A percentile compares a stretch with the other conserved stretches of the same genome.
Evolutionary conservation across 2,888 invertebrate genomes (phyloP).

Genomic region (Stictocephala bisonia): DNA sequence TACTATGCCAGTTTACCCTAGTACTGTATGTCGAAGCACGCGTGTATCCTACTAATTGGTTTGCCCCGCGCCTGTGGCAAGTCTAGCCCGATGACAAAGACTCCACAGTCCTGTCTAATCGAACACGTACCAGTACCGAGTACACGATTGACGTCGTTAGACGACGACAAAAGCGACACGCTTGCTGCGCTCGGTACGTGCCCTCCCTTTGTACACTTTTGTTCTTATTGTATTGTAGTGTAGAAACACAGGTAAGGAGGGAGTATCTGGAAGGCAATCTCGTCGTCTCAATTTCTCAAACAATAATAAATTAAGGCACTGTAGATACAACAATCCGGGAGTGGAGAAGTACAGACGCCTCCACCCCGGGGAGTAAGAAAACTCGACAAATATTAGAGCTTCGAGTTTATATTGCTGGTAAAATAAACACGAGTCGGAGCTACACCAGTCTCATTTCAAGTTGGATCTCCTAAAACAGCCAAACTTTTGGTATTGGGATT

Average conservation of each 20-base stretch:
- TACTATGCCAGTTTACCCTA: no score
- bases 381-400: constrained; percentile 50
- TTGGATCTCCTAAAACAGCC: constrained; percentile 32
- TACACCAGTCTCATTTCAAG: constrained; percentile 42
- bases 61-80: no score
- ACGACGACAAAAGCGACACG: constrained; percentile 24
- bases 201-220: background rate
- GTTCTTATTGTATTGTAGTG: constrained; percentile 4
- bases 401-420: constrained; percentile 48
- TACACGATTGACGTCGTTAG: constrained; percentile 21
- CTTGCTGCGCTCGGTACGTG: background rate
- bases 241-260: background rate
- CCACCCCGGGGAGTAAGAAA: constrained; percentile 48
- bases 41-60: no score
- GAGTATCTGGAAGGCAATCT: constrained; percentile 36
- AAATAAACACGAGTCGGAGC: constrained; percentile 39
- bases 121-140: constrained; percentile 22
- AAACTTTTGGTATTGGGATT: constrained; percentile 43
- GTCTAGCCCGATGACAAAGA: no score
- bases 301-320: constrained; percentile 49
- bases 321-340: constrained; percentile 46
- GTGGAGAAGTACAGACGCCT: no score
- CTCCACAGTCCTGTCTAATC: background rate
- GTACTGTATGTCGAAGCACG: no score
- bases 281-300: constrained; percentile 47